Evolutionary conservation across 2,797 vertebrate species (phyloP).

Genomic region (Anguilla obscura): DNA sequence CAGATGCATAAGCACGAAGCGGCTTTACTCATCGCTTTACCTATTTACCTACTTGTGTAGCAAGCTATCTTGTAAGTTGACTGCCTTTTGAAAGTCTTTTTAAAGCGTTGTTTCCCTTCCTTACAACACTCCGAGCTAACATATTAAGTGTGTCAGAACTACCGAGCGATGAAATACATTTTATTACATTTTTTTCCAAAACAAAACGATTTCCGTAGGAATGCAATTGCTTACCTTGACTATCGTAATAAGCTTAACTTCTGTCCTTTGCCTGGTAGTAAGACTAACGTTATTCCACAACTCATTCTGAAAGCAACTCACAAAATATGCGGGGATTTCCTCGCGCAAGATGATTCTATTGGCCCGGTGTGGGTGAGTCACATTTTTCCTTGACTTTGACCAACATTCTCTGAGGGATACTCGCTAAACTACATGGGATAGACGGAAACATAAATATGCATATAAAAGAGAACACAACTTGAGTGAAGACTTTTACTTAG

Average conservation of each 20-base stretch:
- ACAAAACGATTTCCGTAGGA: neutral
- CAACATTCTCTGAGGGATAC: slow-evolving; percentile 33
- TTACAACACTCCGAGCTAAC: neutral
- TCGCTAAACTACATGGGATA: slow-evolving; percentile 19
- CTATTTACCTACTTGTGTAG: neutral
- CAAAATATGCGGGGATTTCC: slow-evolving; percentile 41
- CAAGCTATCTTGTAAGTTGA: neutral
- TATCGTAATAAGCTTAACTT: neutral
- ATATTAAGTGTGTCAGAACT: neutral
- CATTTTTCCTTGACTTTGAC: slow-evolving; percentile 43
- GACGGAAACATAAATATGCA: neutral
- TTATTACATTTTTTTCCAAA: too few species aligned
- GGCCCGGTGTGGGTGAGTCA: slow-evolving; percentile 35
- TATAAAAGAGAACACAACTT: neutral
- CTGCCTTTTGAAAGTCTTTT: neutral
- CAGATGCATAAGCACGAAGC: neutral
- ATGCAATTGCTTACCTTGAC: neutral
- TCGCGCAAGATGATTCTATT: slow-evolving; percentile 29
- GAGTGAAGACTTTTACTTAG: neutral
- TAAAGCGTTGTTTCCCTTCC: neutral
- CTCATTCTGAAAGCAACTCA: slow-evolving; percentile 19
- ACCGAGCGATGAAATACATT: neutral
- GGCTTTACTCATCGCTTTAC: neutral
- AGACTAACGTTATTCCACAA: neutral
- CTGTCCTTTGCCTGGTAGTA: neutral